Percentiles rank a stretch among this genome's conserved stretches.
Conservation (phyloP, 2,797 vertebrate genomes). For the Spatula versicolor region DNA sequence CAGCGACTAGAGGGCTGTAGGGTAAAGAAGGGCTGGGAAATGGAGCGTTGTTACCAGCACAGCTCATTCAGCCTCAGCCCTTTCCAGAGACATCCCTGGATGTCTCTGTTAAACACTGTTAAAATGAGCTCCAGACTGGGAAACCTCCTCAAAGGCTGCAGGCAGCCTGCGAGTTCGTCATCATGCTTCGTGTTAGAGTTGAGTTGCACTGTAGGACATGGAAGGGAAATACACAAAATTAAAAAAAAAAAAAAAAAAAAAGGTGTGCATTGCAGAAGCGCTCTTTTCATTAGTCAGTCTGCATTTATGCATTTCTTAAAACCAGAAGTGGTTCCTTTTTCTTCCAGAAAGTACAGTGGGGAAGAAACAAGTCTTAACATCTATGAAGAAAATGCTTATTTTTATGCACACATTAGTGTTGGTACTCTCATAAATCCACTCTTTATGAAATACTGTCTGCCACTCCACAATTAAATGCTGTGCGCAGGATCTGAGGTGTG, state of each 20-base stretch:
- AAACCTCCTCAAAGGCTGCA: neutral
- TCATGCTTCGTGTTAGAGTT: neutral
- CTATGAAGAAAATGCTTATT: neutral
- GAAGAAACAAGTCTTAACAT: neutral
- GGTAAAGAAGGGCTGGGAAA: neutral
- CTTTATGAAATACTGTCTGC: neutral
- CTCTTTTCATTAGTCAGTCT: neutral
- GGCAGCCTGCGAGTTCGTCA: slow-evolving; percentile 5
- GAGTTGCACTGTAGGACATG: rapidly evolving
- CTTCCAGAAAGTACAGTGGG: neutral
- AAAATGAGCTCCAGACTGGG: slow-evolving; percentile 7
- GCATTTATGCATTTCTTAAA: neutral
- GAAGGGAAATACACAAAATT: neutral
- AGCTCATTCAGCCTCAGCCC: neutral
- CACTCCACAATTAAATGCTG: neutral
- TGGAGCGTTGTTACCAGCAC: neutral
- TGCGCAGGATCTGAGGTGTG: neutral
- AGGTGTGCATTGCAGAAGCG: neutral
- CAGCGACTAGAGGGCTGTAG: neutral
- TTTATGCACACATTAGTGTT: neutral
- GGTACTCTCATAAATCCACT: neutral
- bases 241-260: neutral
- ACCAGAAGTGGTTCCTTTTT: neutral
- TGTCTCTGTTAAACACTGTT: neutral
- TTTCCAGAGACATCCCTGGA: neutral